phyloP scores from a whole-genome alignment of 1,140 invertebrate genomes.

The Papilio xuthus region DNA sequence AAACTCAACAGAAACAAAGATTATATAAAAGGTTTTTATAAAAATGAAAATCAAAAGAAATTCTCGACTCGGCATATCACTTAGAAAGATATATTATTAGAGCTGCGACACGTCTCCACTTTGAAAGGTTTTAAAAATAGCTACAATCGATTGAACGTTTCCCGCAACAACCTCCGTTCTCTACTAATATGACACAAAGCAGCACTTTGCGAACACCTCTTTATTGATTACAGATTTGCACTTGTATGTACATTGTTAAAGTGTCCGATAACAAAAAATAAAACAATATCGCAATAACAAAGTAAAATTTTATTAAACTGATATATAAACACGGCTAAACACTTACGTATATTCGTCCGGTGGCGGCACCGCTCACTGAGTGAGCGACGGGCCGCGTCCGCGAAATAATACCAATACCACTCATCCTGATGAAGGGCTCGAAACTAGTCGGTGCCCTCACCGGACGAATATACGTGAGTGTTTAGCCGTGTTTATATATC shows the following conservation, averaged over 20 bases:
- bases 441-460: too few species aligned
- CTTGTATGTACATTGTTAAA: not conserved
- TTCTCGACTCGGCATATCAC: not conserved
- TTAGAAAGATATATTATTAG: slow-evolving; percentile 1
- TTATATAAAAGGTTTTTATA: not conserved
- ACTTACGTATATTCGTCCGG: too few species aligned
- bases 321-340: too few species aligned
- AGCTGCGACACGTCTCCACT: not conserved
- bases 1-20: not conserved
- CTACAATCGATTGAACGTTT: not conserved
- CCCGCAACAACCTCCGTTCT: not conserved
- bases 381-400: too few species aligned
- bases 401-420: too few species aligned
- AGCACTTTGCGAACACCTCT: not conserved
- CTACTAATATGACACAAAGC: slow-evolving; percentile 7
- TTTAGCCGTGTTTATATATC: too few species aligned
- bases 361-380: too few species aligned
- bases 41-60: not conserved
- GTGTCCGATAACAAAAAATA: not conserved
- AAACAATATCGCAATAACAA: not conserved
- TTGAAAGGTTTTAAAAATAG: slow-evolving; percentile 16
- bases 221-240: not conserved
- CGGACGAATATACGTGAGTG: too few species aligned
- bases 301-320: too few species aligned
- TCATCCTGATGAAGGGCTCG: too few species aligned